A percentile compares a stretch with the other conserved stretches of the same genome.
These are phyloP conservation scores for Montifringilla adamsi DNA, from an alignment of 2,113 vertebrate species.

Conservation along the genomic window DNA sequence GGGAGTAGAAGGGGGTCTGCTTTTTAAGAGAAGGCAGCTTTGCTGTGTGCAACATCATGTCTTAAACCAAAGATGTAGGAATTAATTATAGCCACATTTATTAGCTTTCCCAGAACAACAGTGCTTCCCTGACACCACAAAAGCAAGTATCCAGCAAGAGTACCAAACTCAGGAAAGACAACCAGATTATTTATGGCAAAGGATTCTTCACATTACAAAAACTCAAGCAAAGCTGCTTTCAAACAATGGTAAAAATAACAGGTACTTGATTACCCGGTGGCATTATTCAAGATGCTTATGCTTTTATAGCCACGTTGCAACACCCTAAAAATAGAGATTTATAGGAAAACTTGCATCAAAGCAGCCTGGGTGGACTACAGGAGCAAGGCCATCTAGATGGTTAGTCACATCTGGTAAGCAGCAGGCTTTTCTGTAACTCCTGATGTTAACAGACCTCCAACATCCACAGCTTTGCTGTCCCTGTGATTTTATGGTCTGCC, in stretches of 20 bases:
- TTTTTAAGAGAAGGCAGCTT: neutral
- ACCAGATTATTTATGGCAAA: neutral
- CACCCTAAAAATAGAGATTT: neutral
- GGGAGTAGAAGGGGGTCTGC: neutral
- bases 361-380: neutral
- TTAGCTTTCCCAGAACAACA: neutral
- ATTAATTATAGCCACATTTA: neutral
- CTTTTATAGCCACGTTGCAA: neutral
- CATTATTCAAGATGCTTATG: neutral
- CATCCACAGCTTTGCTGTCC: neutral
- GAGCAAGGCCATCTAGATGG: neutral
- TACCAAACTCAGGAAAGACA: neutral
- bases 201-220: neutral
- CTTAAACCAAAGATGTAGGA: neutral
- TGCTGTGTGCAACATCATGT: neutral
- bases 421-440: neutral
- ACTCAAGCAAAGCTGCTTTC: neutral
- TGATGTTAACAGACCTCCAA: slow-evolving; percentile 15
- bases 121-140: neutral
- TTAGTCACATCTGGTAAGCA: neutral
- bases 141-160: neutral
- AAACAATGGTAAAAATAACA: neutral
- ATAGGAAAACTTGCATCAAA: neutral
- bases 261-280: neutral
- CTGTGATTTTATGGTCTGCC: slow-evolving; percentile 24